Base-by-base conservation (phyloP, 2,888 invertebrate species). In the Caenorhabditis afra region DNA sequence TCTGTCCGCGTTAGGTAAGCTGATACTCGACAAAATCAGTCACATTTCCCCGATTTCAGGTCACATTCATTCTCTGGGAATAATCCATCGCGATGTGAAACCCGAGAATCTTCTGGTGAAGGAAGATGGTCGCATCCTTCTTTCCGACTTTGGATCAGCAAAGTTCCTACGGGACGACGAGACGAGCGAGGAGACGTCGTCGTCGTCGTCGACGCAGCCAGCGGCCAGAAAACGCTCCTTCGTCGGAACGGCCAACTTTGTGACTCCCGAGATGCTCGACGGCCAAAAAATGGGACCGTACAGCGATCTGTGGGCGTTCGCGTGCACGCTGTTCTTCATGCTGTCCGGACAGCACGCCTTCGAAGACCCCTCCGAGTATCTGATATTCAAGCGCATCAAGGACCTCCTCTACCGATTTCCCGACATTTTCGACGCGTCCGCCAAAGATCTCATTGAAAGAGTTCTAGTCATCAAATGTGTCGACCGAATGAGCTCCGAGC, bases 231-330 rank as follows among this genome's bases (percentile, higher is more conserved):
- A 84, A 44, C 74, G 68, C 82, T 92, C 92, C 10, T 98, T 99
- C 91, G 97, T 98, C 16, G 99, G 99, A 61, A 99, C 98, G 11
- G 97, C 98, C 3, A 97, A 98, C 91, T 99, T 97, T 91, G 97
- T 99, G 0, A 96, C 96, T 66, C 99, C 99, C 1, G 98, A 99
- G 85, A 78, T 88, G 16, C 80, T 83, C 12, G 71, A 57, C 10
- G 81, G 73, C 11, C 11, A 23, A 14, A n/a, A 67, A 41, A 59
- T 73, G 50, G 45, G 49, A 2, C 61, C 73, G 0, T 16, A 61
- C 7, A 55, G 67, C 29, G 88, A 88, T 81, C 81, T 84, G 49
- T 88, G 88, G 88, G 67, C 81, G 3, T 78, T 85, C 29, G 82
- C 77, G 1, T 84, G 84, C 12, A 58, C 75, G 12, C 10, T 85